These are phyloP conservation scores for Sterna hirundo DNA, from an alignment of 2,113 vertebrate genomes.

Conservation along the genomic window DNA sequence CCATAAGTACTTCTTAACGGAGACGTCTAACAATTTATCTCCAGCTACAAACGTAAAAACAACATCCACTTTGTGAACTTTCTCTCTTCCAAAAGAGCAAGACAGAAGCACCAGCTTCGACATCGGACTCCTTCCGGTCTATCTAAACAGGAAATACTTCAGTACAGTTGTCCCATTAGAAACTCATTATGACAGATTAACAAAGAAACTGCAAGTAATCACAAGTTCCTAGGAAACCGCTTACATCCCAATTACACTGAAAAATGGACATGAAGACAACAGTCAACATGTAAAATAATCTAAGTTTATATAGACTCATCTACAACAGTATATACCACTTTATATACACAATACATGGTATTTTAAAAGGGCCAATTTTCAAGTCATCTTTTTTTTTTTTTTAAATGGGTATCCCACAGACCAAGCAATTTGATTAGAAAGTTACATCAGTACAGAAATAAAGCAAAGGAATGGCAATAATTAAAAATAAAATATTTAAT, in stretches of 20 bases:
- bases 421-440: background rate
- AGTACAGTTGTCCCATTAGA: background rate
- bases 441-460: background rate
- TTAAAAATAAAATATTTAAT: background rate
- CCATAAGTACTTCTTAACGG: background rate
- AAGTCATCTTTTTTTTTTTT: background rate
- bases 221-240: background rate
- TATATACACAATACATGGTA: background rate
- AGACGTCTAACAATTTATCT: background rate
- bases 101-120: background rate
- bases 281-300: background rate
- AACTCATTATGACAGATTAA: conserved; percentile 23
- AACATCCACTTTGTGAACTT: background rate
- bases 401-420: accelerated
- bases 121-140: background rate
- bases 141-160: conserved; percentile 5
- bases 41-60: background rate
- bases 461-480: background rate
- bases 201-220: conserved; percentile 14
- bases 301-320: background rate
- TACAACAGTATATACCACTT: background rate
- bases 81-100: background rate
- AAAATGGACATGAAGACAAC: background rate
- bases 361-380: background rate
- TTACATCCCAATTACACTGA: background rate